These are phyloP conservation scores for Bryconaethiops microstoma DNA, from an alignment of 2,797 vertebrate genomes.

Conservation along the genomic window DNA sequence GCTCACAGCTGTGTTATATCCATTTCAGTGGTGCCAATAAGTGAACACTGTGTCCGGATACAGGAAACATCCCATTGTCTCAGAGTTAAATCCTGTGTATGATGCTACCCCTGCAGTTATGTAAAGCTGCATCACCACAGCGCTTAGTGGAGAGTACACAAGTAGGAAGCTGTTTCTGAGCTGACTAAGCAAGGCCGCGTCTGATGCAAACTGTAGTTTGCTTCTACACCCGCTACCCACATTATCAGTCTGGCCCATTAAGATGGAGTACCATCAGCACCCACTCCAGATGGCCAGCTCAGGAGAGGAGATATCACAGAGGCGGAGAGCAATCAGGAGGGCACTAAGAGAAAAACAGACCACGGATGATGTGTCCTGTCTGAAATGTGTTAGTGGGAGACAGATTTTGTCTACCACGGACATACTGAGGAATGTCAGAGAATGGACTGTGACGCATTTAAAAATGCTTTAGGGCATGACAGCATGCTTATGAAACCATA, in stretches of 20 bases:
- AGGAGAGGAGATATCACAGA: constrained; percentile 31
- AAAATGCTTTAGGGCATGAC: constrained; percentile 1
- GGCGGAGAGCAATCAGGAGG: constrained; percentile 28
- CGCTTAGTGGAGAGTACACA: constrained; percentile 10
- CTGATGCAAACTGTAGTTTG: constrained; percentile 46
- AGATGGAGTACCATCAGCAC: constrained; percentile 13
- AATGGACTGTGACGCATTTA: constrained; percentile 1
- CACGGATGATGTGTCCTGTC: constrained; percentile 13
- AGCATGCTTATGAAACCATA: neutral
- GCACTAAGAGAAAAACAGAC: constrained; percentile 12
- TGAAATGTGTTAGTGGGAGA: constrained; percentile 36
- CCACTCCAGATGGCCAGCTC: constrained; percentile 17
- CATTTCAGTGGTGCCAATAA: neutral
- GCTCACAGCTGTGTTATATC: neutral
- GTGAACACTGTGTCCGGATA: constrained; percentile 7
- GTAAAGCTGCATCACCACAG: constrained; percentile 21
- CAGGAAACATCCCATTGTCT: constrained; percentile 25
- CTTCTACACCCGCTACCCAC: constrained; percentile 39
- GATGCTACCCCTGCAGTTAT: constrained; percentile 22
- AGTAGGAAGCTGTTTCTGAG: constrained; percentile 29
- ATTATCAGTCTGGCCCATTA: constrained; percentile 26
- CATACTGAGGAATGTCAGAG: constrained; percentile 20
- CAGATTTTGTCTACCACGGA: constrained; percentile 4
- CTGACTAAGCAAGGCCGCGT: constrained; percentile 56
- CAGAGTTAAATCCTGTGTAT: constrained; percentile 24